Percentiles rank a stretch among this genome's conserved stretches.
Evolutionary conservation across 1,140 invertebrate species (phyloP).

Genomic region (Drosophila equinoxialis): DNA sequence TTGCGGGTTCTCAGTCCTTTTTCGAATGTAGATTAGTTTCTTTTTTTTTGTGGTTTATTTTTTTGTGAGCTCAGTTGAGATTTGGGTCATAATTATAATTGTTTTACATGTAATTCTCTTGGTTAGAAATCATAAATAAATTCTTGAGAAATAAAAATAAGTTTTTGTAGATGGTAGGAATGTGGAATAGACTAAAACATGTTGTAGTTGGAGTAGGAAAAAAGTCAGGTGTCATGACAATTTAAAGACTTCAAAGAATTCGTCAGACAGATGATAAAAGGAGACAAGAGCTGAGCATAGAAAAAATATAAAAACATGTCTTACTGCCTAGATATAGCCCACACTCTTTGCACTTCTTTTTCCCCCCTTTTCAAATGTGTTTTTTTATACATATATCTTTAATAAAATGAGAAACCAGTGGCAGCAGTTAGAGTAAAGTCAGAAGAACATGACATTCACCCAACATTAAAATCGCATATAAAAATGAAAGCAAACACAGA

Average conservation of each 20-base stretch:
- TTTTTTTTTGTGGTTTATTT: neutral
- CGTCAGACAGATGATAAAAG: constrained; percentile 6
- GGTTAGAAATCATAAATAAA: neutral
- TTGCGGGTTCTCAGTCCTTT: neutral
- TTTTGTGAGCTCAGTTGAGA: neutral
- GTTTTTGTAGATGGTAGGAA: neutral
- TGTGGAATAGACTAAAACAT: too few species aligned
- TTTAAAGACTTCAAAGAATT: constrained; percentile 36
- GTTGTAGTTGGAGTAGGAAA: too few species aligned
- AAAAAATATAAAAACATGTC: constrained; percentile 51
- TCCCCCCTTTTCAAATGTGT: constrained; percentile 3
- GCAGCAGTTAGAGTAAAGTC: constrained; percentile 37
- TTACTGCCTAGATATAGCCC: constrained; percentile 27
- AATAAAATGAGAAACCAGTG: constrained; percentile 73
- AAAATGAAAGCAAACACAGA: constrained; percentile 69
- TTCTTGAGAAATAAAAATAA: neutral
- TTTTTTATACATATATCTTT: constrained; percentile 44
- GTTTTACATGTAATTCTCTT: neutral
- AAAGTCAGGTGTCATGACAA: constrained; percentile 2
- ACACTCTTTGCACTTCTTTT: neutral
- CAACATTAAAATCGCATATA: constrained; percentile 74
- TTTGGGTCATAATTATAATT: neutral
- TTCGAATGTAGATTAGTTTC: neutral
- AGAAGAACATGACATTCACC: constrained; percentile 77
- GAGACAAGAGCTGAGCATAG: neutral